phyloP scores from a whole-genome alignment of 2,888 invertebrate species.

The Muschampia plurimacula region DNA sequence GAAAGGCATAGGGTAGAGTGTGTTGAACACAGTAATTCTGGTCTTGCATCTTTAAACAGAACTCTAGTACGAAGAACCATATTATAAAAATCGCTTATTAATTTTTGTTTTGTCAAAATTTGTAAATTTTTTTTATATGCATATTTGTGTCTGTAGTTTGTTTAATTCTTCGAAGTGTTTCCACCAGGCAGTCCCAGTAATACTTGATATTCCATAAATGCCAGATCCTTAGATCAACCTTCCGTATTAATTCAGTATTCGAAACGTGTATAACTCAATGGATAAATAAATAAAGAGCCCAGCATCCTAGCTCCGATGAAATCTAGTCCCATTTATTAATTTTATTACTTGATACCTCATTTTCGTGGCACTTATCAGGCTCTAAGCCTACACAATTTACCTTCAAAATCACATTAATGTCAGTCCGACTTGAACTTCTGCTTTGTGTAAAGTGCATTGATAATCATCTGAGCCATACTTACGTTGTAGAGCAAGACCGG shows the following conservation, averaged over 20 bases:
- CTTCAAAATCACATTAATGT: slow-evolving; percentile 83
- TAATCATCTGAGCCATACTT: slow-evolving; percentile 82
- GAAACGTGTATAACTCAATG: background rate
- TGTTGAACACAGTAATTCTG: no score
- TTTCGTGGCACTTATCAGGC: slow-evolving; percentile 70
- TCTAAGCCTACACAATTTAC: slow-evolving; percentile 82
- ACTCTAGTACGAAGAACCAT: no score
- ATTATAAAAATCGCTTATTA: no score
- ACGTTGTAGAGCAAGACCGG: slow-evolving; percentile 57
- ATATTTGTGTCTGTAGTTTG: no score
- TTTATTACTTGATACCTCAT: slow-evolving; percentile 82
- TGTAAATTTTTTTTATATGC: no score
- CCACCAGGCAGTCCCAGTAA: no score
- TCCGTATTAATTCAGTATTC: background rate
- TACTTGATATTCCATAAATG: background rate
- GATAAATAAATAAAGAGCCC: slow-evolving; percentile 1
- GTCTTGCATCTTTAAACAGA: no score
- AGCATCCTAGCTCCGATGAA: slow-evolving; percentile 44
- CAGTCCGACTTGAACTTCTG: slow-evolving; percentile 78
- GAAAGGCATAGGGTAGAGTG: no score
- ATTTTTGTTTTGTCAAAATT: no score
- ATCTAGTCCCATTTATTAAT: slow-evolving; percentile 72
- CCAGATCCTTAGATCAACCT: background rate
- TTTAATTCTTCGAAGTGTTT: no score
- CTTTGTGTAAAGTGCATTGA: slow-evolving; percentile 86